phyloP scores from a whole-genome alignment of 2,797 vertebrate genomes.

The Rhinophrynus dorsalis region DNA sequence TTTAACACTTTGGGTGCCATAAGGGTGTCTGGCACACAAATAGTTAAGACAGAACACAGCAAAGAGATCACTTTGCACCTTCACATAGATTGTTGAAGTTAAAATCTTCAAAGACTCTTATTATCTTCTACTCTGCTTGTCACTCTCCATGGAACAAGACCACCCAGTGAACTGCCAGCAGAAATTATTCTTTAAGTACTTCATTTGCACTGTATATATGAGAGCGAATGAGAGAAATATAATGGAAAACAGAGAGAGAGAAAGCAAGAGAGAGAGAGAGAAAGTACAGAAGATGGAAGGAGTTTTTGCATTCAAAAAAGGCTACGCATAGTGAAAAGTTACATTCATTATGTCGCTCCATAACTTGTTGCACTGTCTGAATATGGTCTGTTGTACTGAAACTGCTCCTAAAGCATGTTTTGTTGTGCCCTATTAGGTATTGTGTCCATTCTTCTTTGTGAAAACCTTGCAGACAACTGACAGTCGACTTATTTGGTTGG shows the following conservation, averaged over 20 bases:
- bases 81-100: conserved; percentile 58
- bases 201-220: conserved; percentile 51
- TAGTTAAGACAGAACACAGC: conserved; percentile 49
- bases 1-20: no score
- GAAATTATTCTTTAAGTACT: conserved; percentile 61
- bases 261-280: not conserved
- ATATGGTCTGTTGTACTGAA: no score
- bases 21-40: not conserved
- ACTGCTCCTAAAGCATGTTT: no score
- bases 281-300: no score
- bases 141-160: conserved; percentile 65
- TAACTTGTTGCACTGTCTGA: no score
- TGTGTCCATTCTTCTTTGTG: no score
- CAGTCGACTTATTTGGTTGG: no score
- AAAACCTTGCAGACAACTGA: no score
- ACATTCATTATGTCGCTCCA: no score
- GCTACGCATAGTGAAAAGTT: no score
- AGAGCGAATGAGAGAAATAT: not conserved
- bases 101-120: conserved; percentile 62
- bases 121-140: conserved; percentile 69
- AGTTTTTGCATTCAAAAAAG: no score
- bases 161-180: conserved; percentile 64
- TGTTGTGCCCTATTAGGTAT: no score
- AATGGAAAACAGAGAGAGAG: not conserved
- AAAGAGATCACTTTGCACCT: conserved; percentile 65